Evolutionary conservation across 2,113 vertebrate genomes (phyloP).

Genomic region (Toxostoma redivivum): DNA sequence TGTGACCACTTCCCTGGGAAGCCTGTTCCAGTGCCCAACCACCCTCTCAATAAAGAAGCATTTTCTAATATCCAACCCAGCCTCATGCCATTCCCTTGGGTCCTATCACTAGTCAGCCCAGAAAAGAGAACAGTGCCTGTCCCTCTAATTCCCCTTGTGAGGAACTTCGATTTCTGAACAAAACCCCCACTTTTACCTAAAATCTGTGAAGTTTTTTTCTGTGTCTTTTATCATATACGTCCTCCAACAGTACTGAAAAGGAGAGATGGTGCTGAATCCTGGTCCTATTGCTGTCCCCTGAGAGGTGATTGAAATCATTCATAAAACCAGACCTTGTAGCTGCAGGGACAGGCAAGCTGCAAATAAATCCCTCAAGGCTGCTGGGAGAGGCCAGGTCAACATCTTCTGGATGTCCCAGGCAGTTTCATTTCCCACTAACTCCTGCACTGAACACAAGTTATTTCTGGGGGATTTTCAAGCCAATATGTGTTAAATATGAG

Average conservation of each 20-base stretch:
- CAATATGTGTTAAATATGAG: background rate
- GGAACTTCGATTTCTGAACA: background rate
- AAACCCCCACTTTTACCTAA: background rate
- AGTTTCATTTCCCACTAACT: background rate
- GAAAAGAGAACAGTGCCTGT: background rate
- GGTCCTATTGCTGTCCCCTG: background rate
- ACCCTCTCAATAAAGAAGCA: background rate
- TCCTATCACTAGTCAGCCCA: background rate
- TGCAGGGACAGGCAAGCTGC: background rate
- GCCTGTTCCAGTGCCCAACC: background rate
- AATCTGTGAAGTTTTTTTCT: background rate
- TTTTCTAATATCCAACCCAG: background rate
- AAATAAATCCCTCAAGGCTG: background rate
- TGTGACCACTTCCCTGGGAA: background rate
- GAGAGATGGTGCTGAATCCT: background rate
- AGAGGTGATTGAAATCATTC: background rate
- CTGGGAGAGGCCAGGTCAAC: background rate
- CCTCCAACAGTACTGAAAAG: background rate
- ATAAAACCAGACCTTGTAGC: background rate
- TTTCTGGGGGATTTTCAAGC: background rate
- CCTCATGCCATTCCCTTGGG: rapidly evolving
- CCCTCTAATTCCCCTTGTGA: background rate
- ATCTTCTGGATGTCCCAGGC: background rate
- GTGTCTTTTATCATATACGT: background rate
- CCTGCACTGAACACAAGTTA: background rate